phyloP scores from a whole-genome alignment of 2,113 vertebrate species.

The Pollimyrus isidori region DNA sequence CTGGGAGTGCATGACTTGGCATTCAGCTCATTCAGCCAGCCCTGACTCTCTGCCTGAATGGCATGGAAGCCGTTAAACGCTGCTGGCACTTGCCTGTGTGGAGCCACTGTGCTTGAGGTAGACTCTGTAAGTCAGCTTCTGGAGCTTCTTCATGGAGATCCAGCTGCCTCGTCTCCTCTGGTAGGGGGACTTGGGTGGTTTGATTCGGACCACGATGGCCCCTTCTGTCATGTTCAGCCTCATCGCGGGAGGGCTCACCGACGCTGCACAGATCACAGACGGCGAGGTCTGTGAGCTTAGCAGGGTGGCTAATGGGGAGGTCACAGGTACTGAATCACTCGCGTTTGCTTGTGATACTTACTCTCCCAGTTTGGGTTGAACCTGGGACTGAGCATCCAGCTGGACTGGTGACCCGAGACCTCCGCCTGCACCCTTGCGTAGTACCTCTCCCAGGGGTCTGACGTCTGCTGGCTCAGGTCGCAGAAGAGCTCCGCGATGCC shows the following conservation, averaged over 20 bases:
- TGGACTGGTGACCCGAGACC: constrained; percentile 36
- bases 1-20: background rate
- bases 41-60: background rate
- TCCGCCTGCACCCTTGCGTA: constrained; percentile 52
- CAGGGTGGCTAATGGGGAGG: background rate
- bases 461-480: constrained; percentile 58
- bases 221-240: constrained; percentile 35
- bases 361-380: constrained; percentile 63
- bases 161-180: constrained; percentile 24
- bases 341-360: constrained; percentile 37
- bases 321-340: background rate
- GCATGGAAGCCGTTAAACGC: background rate
- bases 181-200: constrained; percentile 30
- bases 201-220: constrained; percentile 49
- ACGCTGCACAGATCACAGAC: constrained; percentile 37
- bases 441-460: constrained; percentile 60
- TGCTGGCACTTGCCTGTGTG: constrained; percentile 42
- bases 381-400: constrained; percentile 52
- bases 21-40: background rate
- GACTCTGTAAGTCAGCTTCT: constrained; percentile 46
- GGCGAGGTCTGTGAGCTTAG: background rate
- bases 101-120: constrained; percentile 37
- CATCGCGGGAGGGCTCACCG: constrained; percentile 50
- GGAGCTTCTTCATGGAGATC: constrained; percentile 45
- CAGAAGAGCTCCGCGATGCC: constrained; percentile 42